phyloP scores from a whole-genome alignment of 2,113 vertebrate species.

The Rhagologus leucostigma region DNA sequence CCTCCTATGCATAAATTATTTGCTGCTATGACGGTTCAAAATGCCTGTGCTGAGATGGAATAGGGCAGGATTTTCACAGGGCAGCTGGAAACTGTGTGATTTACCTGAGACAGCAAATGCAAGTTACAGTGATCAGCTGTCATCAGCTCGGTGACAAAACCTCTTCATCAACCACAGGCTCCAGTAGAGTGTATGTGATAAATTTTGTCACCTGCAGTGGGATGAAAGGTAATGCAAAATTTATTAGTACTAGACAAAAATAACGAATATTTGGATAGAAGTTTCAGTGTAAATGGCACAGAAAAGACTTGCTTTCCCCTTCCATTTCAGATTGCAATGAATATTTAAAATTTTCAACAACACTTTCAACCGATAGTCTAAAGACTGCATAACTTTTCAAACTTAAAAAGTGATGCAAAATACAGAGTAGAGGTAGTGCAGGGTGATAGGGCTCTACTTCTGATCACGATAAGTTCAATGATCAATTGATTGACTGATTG shows the following conservation, averaged over 20 bases:
- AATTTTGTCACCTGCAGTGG: neutral
- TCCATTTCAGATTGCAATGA: neutral
- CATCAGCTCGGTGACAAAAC: neutral
- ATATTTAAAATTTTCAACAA: neutral
- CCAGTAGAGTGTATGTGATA: neutral
- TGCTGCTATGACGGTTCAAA: neutral
- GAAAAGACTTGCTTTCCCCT: neutral
- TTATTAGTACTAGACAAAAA: neutral
- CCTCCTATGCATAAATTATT: neutral
- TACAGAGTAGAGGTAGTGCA: neutral
- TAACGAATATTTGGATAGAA: neutral
- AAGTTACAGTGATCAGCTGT: neutral
- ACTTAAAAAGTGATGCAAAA: neutral
- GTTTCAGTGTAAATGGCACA: neutral
- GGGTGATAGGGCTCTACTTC: neutral
- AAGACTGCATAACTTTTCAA: neutral
- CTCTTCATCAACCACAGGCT: neutral
- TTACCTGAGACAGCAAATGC: neutral
- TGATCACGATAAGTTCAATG: neutral
- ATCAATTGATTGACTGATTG: neutral
- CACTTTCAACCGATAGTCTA: neutral
- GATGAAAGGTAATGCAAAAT: conserved; percentile 8
- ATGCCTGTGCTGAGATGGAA: neutral
- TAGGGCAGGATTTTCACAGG: neutral
- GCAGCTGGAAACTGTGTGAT: neutral